Base-by-base conservation (phyloP, 2,888 invertebrate genomes). In the Cepaea hortensis region DNA sequence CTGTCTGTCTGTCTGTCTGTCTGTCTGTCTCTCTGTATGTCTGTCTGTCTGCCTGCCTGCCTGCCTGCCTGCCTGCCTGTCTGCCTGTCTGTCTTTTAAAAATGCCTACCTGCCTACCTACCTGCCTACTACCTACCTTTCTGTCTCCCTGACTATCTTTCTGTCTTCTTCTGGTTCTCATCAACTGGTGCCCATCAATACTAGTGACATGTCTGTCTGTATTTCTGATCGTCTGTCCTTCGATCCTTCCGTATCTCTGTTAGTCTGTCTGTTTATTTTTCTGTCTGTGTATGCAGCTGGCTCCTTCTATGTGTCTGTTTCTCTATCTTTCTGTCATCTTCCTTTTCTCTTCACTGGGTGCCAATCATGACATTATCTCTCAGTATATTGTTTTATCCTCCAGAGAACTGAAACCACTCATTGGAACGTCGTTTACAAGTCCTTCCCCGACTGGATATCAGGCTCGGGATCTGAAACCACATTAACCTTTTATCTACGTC, bases 201-300 rank as follows among this genome's bases (percentile, higher is more conserved):
- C 35, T 35, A 35, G 35, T 35, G 35, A 35, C 35, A 35, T 68
- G 68, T 68, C 68, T 68, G 68, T 68, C 15, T 68, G 20, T 68
- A 15, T 20, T 6, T 68, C 68, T 20, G n/a, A 1, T 6, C n/a
- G 18, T 68, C 68, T 68, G 18, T 20, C 68, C n/a, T 15, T 68
- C 18, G 5, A 6, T 23, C 23, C n/a, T 11, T 80, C 79, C 50
- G 48, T 50, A 11, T 79, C 55, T 80, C 80, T 80, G 18, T 15
- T n/a, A 50, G 15, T 80, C 80, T 80, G n/a, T 80, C 80, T 80
- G 48, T 80, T 50, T 80, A 13, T n/a, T 50, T 80, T 13, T 80
- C 80, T 80, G 18, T 61, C 61, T 70, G 70, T 70, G 20, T 70
- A 15, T n/a, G 20, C 20, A 15, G 11, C 9, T 73, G 11, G 23